These are phyloP conservation scores for Hemiprocne comata DNA, from an alignment of 2,113 vertebrate genomes.

Conservation along the genomic window DNA sequence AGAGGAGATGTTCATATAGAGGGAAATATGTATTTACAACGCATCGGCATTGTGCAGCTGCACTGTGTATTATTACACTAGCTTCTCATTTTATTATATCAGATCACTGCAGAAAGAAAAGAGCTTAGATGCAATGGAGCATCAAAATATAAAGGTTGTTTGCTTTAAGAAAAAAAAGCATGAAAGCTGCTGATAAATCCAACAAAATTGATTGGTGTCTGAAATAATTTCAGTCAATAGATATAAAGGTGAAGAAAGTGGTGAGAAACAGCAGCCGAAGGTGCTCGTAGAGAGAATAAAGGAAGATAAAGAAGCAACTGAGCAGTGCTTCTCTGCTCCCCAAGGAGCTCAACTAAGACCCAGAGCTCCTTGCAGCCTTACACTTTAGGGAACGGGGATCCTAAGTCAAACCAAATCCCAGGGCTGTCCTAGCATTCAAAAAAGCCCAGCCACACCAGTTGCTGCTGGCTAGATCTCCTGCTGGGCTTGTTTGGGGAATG, in stretches of 20 bases:
- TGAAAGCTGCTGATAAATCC: not conserved
- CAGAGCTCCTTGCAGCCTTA: not conserved
- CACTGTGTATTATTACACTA: conserved; percentile 1
- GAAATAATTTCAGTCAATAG: not conserved
- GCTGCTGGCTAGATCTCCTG: not conserved
- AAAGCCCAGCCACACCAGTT: not conserved
- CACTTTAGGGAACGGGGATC: not conserved
- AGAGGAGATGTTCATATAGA: not conserved
- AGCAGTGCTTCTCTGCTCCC: not conserved
- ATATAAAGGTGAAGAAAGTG: not conserved
- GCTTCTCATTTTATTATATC: conserved; percentile 26
- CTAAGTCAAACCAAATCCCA: not conserved
- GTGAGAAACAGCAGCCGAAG: conserved; percentile 20
- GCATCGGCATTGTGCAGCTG: conserved; percentile 15
- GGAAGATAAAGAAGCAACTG: not conserved
- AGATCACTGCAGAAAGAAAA: conserved; percentile 1
- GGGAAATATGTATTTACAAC: not conserved
- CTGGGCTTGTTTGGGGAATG: not conserved
- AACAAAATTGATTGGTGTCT: not conserved
- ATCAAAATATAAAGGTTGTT: not conserved
- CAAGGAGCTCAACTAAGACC: not conserved
- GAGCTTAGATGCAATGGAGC: not conserved
- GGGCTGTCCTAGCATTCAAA: not conserved
- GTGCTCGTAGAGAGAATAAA: not conserved
- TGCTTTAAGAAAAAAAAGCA: not conserved